Conservation (phyloP, 2,888 invertebrate genomes). For the Acholoe squamosa region DNA sequence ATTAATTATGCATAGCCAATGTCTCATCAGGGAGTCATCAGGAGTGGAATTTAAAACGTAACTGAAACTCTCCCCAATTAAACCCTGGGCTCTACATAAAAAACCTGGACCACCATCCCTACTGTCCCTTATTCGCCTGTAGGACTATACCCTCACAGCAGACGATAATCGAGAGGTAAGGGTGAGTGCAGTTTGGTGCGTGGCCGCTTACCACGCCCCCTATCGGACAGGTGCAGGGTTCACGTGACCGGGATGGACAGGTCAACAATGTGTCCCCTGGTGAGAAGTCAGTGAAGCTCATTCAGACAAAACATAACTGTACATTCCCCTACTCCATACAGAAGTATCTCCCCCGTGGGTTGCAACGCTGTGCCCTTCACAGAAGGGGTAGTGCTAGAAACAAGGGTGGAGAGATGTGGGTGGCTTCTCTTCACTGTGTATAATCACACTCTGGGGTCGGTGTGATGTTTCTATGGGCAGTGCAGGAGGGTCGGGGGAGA, state of each 20-base stretch:
- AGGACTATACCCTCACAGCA: background rate
- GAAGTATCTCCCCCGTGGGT: background rate
- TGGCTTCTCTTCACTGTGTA: background rate
- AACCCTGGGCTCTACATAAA: background rate
- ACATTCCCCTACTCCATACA: constrained; percentile 26
- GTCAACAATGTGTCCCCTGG: constrained; percentile 51
- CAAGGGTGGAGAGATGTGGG: background rate
- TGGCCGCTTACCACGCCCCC: background rate
- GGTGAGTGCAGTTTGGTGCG: background rate
- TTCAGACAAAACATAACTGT: constrained; percentile 47
- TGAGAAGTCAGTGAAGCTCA: background rate
- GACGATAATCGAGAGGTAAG: background rate
- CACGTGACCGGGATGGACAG: constrained; percentile 45
- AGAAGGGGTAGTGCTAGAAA: background rate
- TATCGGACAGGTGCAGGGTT: constrained; percentile 38
- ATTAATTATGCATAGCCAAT: constrained; percentile 28
- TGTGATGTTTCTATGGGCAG: constrained; percentile 1
- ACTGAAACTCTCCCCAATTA: constrained; percentile 35
- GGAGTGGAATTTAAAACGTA: constrained; percentile 22
- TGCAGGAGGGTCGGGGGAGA: background rate
- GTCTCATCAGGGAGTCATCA: constrained; percentile 47
- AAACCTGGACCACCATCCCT: background rate
- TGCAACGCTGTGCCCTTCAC: background rate
- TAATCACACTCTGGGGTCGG: background rate
- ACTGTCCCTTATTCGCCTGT: background rate